phyloP scores from a whole-genome alignment of 1,140 invertebrate genomes.

The Formica selysi region DNA sequence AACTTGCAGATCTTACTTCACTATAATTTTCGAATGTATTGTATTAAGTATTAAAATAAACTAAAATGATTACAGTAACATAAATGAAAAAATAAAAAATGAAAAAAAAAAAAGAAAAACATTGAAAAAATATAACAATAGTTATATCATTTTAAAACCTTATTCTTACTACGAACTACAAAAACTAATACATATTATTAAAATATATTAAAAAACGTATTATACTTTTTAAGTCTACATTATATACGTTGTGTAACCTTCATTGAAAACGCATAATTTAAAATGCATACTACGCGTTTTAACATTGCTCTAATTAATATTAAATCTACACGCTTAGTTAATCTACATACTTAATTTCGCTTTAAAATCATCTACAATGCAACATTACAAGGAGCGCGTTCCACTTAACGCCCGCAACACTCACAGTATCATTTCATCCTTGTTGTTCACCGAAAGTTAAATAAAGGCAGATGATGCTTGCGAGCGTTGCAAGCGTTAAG shows the following conservation, averaged over 20 bases:
- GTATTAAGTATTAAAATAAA: constrained; percentile 12
- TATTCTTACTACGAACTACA: background rate
- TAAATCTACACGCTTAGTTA: too few species aligned
- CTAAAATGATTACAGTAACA: background rate
- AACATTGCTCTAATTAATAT: background rate
- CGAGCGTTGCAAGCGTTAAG: too few species aligned
- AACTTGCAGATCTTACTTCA: background rate
- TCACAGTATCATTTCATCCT: too few species aligned
- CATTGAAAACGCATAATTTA: background rate
- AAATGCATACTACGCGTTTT: background rate
- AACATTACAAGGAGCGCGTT: too few species aligned
- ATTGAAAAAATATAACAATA: constrained; percentile 3
- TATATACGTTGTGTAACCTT: too few species aligned
- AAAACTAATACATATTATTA: background rate
- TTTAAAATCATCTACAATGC: too few species aligned
- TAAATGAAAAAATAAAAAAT: background rate
- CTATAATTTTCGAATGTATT: background rate
- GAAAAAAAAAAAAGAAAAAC: background rate
- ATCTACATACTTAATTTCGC: too few species aligned
- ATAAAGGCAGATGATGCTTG: too few species aligned
- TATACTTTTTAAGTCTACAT: too few species aligned
- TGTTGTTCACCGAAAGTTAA: too few species aligned
- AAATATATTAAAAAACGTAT: background rate
- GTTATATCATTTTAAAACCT: background rate
- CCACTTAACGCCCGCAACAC: too few species aligned